phyloP scores from a whole-genome alignment of 2,797 vertebrate species.

The Staurois parvus region DNA sequence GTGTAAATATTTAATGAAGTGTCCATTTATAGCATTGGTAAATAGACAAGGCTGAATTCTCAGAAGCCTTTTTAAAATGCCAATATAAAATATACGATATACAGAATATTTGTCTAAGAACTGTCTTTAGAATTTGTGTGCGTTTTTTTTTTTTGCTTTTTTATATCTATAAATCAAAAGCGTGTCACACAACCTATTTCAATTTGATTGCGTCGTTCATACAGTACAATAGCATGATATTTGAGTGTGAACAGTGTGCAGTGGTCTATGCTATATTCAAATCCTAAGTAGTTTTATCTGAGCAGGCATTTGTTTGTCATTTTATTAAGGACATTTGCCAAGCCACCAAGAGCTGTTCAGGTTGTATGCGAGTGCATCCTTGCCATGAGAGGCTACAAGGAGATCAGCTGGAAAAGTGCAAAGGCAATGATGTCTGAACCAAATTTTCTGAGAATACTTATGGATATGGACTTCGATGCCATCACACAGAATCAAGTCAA shows the following conservation, averaged over 20 bases:
- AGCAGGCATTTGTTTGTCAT: neutral
- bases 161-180: too few relatives aligned
- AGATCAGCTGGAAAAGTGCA: constrained; percentile 92
- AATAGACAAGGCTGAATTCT: neutral
- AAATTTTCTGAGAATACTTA: constrained; percentile 89
- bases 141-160: neutral
- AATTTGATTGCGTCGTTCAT: neutral
- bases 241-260: constrained; percentile 23
- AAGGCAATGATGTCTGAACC: constrained; percentile 97
- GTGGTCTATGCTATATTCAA: constrained; percentile 8
- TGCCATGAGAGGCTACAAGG: constrained; percentile 91
- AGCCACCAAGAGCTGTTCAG: constrained; percentile 94
- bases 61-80: neutral
- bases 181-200: neutral
- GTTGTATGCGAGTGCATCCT: constrained; percentile 94
- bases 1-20: neutral
- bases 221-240: neutral
- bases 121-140: neutral
- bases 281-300: neutral
- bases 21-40: neutral
- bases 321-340: constrained; percentile 88
- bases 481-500: constrained; percentile 84
- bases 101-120: neutral
- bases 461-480: constrained; percentile 92
- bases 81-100: neutral